phyloP scores from a whole-genome alignment of 1,140 invertebrate species.

The Zaprionus gabonicus region DNA sequence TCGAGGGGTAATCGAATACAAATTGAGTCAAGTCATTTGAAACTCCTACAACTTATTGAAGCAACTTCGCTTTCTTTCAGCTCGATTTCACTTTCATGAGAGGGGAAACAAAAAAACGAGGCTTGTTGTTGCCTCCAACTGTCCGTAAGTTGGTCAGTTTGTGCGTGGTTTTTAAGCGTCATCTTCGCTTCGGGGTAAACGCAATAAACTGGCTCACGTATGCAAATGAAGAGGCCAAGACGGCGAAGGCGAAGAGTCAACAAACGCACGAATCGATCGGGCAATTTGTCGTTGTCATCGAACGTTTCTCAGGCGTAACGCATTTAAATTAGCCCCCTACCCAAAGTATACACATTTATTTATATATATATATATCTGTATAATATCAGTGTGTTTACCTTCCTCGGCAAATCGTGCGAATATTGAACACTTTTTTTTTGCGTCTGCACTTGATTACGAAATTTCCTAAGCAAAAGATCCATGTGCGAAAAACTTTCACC shows the following conservation, averaged over 20 bases:
- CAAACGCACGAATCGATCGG: constrained; percentile 66
- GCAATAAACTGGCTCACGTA: constrained; percentile 66
- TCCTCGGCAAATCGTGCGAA: constrained; percentile 53
- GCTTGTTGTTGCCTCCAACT: constrained; percentile 17
- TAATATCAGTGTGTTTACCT: not conserved
- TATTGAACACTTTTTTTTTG: constrained; percentile 59
- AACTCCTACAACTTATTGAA: constrained; percentile 77
- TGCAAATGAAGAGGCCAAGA: constrained; percentile 59
- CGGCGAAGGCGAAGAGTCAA: constrained; percentile 48
- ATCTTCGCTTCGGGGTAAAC: constrained; percentile 35
- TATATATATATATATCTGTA: constrained; percentile 19
- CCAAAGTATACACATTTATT: constrained; percentile 19
- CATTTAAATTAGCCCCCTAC: constrained; percentile 62
- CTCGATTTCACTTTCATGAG: constrained; percentile 63
- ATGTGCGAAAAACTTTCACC: constrained; percentile 66
- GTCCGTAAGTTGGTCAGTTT: constrained; percentile 4
- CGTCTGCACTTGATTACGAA: constrained; percentile 57
- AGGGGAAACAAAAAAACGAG: constrained; percentile 38
- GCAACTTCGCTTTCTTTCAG: constrained; percentile 65
- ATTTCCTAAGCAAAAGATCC: constrained; percentile 53
- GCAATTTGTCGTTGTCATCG: constrained; percentile 63
- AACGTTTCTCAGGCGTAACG: constrained; percentile 46
- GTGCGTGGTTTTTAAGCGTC: constrained; percentile 21
- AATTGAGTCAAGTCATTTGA: constrained; percentile 57
- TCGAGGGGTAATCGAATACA: constrained; percentile 48